Evolutionary conservation across 1,140 invertebrate species (phyloP).

Genomic region (Aradophagus sp.): DNA sequence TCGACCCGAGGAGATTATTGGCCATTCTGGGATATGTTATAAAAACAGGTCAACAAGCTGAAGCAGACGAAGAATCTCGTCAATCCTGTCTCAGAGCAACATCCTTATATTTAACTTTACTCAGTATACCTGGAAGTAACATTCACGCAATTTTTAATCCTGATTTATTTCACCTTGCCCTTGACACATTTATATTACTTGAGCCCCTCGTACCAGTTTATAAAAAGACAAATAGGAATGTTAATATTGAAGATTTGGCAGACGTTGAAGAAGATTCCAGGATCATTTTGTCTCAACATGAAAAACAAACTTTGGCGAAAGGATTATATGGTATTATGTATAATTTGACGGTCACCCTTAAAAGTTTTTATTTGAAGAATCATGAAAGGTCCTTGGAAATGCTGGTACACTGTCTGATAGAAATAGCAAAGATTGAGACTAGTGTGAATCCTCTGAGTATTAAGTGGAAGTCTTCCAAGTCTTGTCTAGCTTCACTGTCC

Average conservation of each 20-base stretch:
- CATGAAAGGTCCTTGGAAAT: constrained; percentile 73
- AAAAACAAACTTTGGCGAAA: constrained; percentile 60
- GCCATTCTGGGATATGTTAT: constrained; percentile 76
- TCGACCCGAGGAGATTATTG: constrained; percentile 74
- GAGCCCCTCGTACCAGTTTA: constrained; percentile 56
- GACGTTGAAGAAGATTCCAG: constrained; percentile 61
- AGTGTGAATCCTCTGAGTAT: constrained; percentile 60
- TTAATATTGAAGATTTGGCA: constrained; percentile 59
- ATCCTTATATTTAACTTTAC: constrained; percentile 73
- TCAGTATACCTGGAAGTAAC: constrained; percentile 76
- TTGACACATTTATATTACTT: constrained; percentile 74
- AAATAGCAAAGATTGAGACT: constrained; percentile 74
- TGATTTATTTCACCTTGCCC: constrained; percentile 71
- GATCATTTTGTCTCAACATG: constrained; percentile 36
- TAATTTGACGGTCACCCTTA: constrained; percentile 72
- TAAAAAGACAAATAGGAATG: constrained; percentile 47
- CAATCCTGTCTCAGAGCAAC: constrained; percentile 70
- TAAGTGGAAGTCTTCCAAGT: constrained; percentile 38
- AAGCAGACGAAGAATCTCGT: constrained; percentile 63
- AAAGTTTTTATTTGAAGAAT: constrained; percentile 73
- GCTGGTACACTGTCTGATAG: constrained; percentile 73
- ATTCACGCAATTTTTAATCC: constrained; percentile 78
- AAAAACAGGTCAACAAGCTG: constrained; percentile 69
- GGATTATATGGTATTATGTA: constrained; percentile 69
- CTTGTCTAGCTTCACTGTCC: constrained; percentile 65